Conservation (phyloP, 1,140 invertebrate genomes). For the Saccostrea glomerata region DNA sequence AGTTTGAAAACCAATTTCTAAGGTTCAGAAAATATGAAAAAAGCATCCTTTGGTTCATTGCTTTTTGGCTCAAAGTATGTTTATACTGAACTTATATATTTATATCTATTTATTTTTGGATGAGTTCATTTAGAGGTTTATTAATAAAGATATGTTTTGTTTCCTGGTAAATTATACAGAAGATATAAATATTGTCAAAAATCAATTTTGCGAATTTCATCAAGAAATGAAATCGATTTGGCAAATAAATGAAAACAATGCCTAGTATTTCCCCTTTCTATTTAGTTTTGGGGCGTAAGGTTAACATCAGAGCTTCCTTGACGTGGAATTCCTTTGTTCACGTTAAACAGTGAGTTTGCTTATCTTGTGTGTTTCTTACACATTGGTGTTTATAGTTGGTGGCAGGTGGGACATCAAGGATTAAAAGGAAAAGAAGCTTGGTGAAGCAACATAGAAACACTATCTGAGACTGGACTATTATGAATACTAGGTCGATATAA, state of each 20-base stretch:
- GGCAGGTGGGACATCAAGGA: not conserved
- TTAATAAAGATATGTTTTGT: not conserved
- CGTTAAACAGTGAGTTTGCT: not conserved
- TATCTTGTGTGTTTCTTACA: not conserved
- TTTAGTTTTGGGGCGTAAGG: not conserved
- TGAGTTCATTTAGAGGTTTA: not conserved
- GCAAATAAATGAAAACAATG: not conserved
- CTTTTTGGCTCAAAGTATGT: too few relatives aligned
- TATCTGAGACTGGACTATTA: too few relatives aligned
- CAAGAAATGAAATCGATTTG: constrained; percentile 12
- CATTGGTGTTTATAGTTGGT: not conserved
- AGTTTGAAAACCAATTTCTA: too few relatives aligned
- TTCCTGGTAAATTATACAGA: not conserved
- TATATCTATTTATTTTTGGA: not conserved
- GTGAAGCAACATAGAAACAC: too few relatives aligned
- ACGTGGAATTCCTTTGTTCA: not conserved
- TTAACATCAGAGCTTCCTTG: not conserved
- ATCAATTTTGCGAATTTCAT: not conserved
- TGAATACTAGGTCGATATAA: too few relatives aligned
- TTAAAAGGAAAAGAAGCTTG: not conserved
- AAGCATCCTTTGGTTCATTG: too few relatives aligned
- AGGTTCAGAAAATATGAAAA: too few relatives aligned
- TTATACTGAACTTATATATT: not conserved
- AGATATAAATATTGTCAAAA: not conserved
- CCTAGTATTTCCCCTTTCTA: not conserved